Evolutionary conservation across 35 echinoderm and acorn worm species (phyloP).

Genomic region (Diadema setosum): DNA sequence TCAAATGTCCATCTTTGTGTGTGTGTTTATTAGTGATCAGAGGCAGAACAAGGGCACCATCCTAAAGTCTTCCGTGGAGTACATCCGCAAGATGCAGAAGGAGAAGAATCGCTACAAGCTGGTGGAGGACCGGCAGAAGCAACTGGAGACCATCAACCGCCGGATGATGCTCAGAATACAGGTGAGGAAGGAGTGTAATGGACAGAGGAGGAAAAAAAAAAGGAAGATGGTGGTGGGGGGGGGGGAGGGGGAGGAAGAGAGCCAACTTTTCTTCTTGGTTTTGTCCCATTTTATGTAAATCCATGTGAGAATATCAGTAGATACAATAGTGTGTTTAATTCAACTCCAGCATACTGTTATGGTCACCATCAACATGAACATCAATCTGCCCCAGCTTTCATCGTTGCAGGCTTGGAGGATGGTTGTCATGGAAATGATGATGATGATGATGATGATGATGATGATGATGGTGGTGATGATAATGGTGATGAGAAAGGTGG

Average conservation of each 20-base stretch:
- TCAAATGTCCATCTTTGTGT: neutral
- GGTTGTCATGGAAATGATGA: too few relatives aligned
- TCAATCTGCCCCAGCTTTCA: too few relatives aligned
- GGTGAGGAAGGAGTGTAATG: constrained; percentile 24
- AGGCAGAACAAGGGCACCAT: constrained; percentile 96
- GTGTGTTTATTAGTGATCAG: too few relatives aligned
- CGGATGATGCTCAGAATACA: constrained; percentile 91
- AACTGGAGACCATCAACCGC: constrained; percentile 69
- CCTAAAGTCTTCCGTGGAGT: constrained; percentile 90
- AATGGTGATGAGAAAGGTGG: neutral
- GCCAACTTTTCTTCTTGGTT: too few relatives aligned
- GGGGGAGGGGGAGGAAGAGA: neutral
- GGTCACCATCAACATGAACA: too few relatives aligned
- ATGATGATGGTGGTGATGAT: too few relatives aligned
- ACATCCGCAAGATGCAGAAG: constrained; percentile 89
- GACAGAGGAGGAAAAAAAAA: neutral
- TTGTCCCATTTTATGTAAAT: too few relatives aligned
- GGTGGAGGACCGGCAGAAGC: constrained; percentile 51
- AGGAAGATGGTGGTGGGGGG: neutral
- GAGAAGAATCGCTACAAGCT: constrained; percentile 45
- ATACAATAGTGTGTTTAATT: too few relatives aligned
- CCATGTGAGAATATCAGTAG: too few relatives aligned
- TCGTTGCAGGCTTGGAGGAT: too few relatives aligned
- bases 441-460: too few relatives aligned
- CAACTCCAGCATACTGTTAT: too few relatives aligned